Evolutionary conservation across 2,797 vertebrate species (phyloP), one percentile per base, ranked within the genome.

Genomic region (Rousettus madagascariensis): DNA sequence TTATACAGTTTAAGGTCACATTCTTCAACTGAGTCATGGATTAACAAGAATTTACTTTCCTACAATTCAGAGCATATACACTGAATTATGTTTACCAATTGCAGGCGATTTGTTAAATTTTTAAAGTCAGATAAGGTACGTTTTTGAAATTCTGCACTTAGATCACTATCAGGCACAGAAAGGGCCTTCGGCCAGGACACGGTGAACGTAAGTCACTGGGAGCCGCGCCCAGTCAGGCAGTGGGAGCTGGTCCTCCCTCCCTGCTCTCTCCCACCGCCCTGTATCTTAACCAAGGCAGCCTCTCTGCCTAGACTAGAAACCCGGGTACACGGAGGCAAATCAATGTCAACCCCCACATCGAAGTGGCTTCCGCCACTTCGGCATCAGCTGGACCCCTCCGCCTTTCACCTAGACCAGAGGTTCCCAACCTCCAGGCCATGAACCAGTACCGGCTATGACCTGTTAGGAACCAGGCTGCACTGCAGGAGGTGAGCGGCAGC

Each of bases 231-330:
- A 71, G 38, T 4, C 0, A 8, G 11, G 26, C 5, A 13, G 53
- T 4, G 15, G 7, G 2, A 22, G 63, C 5, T 24, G 28, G 33
- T 0, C 26, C 11, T 5, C 15, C 15, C 36, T 30, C 28, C 8
- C 17, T 22, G 38, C 38, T 24, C n/a, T 22, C 7, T 49, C n/a
- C 41, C 16, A 9, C 26, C 3, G 9, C 2, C 91, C 30, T 2
- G 12, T 0, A 12, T 6, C 24, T 11, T 4, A 6, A 4, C 17
- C 38, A 22, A 2, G 26, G 24, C 17, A 22, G 8, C 5, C 13
- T n/a, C 36, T 22, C 5, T 49, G 49, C 49, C 53, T 8, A 55
- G 53, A 55, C 53, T 22, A 55, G 53, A 22, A 55, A 55, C 8
- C 1, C 53, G 22, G 53, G 53, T 22, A 53, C 16, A 53, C 1